Conservation (phyloP, 2,888 invertebrate species). For the Aricia artaxerxes region DNA sequence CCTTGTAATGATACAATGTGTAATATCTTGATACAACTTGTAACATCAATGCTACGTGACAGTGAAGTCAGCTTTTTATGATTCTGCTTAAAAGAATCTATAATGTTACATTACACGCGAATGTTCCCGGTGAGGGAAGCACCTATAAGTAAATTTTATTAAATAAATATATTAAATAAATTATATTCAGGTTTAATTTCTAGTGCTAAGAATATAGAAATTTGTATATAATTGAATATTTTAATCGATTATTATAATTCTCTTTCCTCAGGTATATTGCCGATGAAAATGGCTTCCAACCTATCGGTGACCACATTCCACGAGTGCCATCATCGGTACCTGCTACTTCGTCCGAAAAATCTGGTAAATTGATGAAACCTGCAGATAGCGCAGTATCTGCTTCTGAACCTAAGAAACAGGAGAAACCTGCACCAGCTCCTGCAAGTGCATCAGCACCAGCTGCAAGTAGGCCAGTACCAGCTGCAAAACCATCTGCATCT, state of each 20-base stretch:
- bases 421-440: slow-evolving; percentile 32
- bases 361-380: slow-evolving; percentile 1
- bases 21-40: too few species aligned
- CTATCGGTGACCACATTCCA: slow-evolving; percentile 84
- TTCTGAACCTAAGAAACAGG: slow-evolving; percentile 23
- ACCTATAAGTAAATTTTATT: too few species aligned
- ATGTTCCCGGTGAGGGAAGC: too few species aligned
- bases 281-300: slow-evolving; percentile 87
- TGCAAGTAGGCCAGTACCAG: slow-evolving; percentile 16
- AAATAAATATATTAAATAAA: too few species aligned
- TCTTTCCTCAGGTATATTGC: slow-evolving; percentile 80
- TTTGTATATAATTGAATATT: not conserved
- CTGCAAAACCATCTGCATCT: not conserved
- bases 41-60: too few species aligned
- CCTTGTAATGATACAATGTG: too few species aligned
- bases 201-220: too few species aligned
- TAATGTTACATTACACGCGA: too few species aligned
- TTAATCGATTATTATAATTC: not conserved
- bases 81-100: too few species aligned
- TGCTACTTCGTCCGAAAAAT: slow-evolving; percentile 28
- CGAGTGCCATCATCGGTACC: slow-evolving; percentile 48
- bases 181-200: too few species aligned
- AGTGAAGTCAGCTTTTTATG: too few species aligned
- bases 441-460: slow-evolving; percentile 19
- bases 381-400: slow-evolving; percentile 17